These are phyloP conservation scores for Tetragonula carbonaria DNA, from an alignment of 2,888 invertebrate species.

Conservation along the genomic window DNA sequence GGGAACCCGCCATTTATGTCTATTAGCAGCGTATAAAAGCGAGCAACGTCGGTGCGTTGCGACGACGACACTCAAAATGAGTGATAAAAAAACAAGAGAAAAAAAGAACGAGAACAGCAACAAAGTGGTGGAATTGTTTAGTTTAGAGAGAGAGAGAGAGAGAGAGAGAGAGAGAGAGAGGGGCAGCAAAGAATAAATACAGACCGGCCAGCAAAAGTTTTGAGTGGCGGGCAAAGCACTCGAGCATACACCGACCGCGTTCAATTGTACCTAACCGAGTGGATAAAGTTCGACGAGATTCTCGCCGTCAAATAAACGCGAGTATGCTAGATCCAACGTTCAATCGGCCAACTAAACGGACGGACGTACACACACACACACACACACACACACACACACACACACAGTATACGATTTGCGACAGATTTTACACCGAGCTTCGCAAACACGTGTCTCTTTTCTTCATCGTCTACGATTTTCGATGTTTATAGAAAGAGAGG, in stretches of 20 bases:
- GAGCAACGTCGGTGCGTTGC: too few relatives aligned
- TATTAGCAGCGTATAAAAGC: conserved; percentile 1
- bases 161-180: not conserved
- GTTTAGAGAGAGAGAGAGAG: not conserved
- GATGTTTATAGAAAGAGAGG: too few relatives aligned
- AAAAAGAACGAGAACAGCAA: not conserved
- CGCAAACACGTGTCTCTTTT: not conserved
- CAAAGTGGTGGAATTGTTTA: conserved; percentile 24
- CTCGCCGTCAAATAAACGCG: conserved; percentile 27
- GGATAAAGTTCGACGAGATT: conserved; percentile 39
- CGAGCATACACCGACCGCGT: conserved; percentile 25
- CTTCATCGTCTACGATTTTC: too few relatives aligned
- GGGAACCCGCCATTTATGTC: not conserved
- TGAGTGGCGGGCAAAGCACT: conserved; percentile 31
- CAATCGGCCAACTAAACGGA: not conserved
- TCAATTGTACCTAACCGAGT: conserved; percentile 49
- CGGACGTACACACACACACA: too few relatives aligned
- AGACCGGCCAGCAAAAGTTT: conserved; percentile 34
- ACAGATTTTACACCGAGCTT: not conserved
- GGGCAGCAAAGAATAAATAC: conserved; percentile 40
- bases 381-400: too few relatives aligned
- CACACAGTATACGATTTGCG: too few relatives aligned
- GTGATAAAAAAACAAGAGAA: not conserved
- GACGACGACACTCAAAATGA: not conserved
- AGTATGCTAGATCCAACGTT: conserved; percentile 4